Conservation (phyloP, 2,888 invertebrate species). For the Catocala fraxini region DNA sequence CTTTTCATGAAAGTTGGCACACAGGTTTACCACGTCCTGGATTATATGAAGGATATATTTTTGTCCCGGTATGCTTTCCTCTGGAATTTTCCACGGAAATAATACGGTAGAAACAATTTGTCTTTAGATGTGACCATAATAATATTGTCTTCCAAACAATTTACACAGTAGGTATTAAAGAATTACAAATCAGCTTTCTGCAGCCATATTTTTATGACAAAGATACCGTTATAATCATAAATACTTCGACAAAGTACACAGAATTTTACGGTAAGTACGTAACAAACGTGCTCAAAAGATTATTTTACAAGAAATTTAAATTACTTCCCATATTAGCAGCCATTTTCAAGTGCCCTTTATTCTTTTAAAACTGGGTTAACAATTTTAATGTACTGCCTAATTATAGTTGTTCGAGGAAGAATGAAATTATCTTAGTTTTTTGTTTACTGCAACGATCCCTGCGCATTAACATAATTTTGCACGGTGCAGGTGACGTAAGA, state of each 20-base stretch:
- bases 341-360: conserved; percentile 16
- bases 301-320: conserved; percentile 20
- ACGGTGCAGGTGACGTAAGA: too few relatives aligned
- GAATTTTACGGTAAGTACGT: conserved; percentile 1
- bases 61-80: too few relatives aligned
- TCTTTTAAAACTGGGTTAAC: conserved; percentile 26
- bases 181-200: neutral
- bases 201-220: conserved; percentile 4
- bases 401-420: neutral
- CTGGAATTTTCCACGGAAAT: too few relatives aligned
- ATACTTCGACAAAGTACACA: conserved; percentile 4
- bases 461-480: too few relatives aligned
- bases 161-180: too few relatives aligned
- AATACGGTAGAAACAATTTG: too few relatives aligned
- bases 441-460: conserved; percentile 13
- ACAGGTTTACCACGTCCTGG: too few relatives aligned
- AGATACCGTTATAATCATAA: conserved; percentile 19
- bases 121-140: too few relatives aligned
- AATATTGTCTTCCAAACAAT: too few relatives aligned
- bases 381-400: conserved; percentile 19
- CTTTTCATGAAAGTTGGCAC: too few relatives aligned
- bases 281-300: conserved; percentile 10
- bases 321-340: conserved; percentile 19
- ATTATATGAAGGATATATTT: too few relatives aligned
- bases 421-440: conserved; percentile 1